Evolutionary conservation across 2,888 invertebrate species (phyloP).

Genomic region (Heliconius hortense): DNA sequence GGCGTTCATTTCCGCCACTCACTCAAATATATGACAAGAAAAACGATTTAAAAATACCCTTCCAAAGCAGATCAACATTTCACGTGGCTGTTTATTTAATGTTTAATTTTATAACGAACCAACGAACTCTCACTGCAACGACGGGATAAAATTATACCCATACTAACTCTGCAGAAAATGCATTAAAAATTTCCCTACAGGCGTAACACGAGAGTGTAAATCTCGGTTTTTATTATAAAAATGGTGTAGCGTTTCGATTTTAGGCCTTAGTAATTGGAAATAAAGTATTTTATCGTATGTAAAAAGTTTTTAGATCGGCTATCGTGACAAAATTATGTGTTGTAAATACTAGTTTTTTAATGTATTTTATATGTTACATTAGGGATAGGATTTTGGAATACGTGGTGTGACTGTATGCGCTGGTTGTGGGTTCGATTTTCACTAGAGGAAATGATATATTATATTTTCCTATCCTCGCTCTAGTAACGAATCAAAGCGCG

Average conservation of each 20-base stretch:
- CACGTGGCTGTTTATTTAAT: slow-evolving; percentile 76
- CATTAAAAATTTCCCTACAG: slow-evolving; percentile 48
- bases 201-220: slow-evolving; percentile 43
- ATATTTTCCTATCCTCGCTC: too few species aligned
- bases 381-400: background rate
- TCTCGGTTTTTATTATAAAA: slow-evolving; percentile 42
- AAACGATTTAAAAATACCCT: slow-evolving; percentile 12
- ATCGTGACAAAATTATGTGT: slow-evolving; percentile 42
- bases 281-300: slow-evolving; percentile 39
- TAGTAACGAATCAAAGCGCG: too few species aligned
- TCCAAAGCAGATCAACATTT: slow-evolving; percentile 61
- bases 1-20: too few species aligned
- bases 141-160: slow-evolving; percentile 53
- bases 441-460: too few species aligned
- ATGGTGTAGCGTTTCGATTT: slow-evolving; percentile 34
- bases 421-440: too few species aligned
- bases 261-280: slow-evolving; percentile 36
- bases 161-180: slow-evolving; percentile 49
- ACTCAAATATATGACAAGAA: slow-evolving; percentile 17
- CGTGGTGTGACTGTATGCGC: too few species aligned
- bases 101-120: slow-evolving; percentile 78
- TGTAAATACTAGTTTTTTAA: slow-evolving; percentile 40
- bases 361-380: slow-evolving; percentile 31
- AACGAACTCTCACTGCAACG: slow-evolving; percentile 60
- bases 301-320: slow-evolving; percentile 37